Evolutionary conservation across 2,113 vertebrate genomes (phyloP).

Genomic region (Myiagra hebetior): DNA sequence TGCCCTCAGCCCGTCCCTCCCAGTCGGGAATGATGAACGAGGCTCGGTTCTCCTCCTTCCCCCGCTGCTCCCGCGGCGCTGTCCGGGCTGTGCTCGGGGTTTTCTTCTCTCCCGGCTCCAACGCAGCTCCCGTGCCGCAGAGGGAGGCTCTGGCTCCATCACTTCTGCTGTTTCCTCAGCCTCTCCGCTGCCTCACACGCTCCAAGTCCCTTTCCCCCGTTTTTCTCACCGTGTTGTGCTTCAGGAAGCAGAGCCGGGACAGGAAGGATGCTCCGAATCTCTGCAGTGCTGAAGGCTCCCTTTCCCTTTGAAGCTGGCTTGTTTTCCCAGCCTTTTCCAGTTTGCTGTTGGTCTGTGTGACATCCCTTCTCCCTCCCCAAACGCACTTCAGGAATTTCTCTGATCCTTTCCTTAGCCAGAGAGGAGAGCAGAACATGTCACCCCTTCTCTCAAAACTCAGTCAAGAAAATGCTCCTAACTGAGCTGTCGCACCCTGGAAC

Average conservation of each 20-base stretch:
- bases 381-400: background rate
- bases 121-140: background rate
- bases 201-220: background rate
- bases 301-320: background rate
- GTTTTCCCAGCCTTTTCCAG: background rate
- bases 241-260: background rate
- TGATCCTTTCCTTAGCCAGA: background rate
- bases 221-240: accelerated
- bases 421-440: background rate
- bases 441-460: background rate
- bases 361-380: background rate
- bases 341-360: background rate
- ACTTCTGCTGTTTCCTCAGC: background rate
- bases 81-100: background rate
- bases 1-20: background rate
- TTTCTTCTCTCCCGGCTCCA: background rate
- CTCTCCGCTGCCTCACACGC: accelerated
- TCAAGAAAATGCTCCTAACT: background rate
- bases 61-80: background rate
- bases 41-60: background rate
- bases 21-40: background rate
- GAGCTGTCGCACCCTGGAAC: background rate
- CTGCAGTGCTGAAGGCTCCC: accelerated
- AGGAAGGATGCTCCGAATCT: background rate
- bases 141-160: background rate